Conservation (phyloP, 2,797 vertebrate species). For the Mareca penelope region DNA sequence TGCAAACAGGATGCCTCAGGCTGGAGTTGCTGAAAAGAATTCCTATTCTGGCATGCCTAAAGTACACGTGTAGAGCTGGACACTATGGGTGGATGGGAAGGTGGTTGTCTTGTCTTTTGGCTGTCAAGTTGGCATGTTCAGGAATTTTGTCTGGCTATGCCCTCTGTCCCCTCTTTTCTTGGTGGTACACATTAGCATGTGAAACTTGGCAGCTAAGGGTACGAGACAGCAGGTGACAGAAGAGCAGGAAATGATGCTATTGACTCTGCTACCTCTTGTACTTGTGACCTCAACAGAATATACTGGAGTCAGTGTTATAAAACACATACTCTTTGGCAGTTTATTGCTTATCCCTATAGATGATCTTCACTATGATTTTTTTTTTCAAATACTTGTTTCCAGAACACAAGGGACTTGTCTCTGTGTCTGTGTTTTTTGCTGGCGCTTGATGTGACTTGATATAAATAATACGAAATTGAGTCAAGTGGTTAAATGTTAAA, state of each 20-base stretch:
- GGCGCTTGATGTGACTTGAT: background rate
- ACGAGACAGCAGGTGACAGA: background rate
- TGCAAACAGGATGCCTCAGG: background rate
- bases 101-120: background rate
- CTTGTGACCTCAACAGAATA: background rate
- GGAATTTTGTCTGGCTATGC: background rate
- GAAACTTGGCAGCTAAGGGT: background rate
- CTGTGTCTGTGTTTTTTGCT: background rate
- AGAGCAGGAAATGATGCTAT: background rate
- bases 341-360: background rate
- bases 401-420: background rate
- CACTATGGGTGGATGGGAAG: background rate
- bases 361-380: background rate
- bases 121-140: background rate
- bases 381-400: background rate
- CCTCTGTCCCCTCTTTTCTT: background rate
- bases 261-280: background rate
- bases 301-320: background rate
- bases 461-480: background rate
- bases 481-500: constrained; percentile 21
- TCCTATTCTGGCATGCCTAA: background rate
- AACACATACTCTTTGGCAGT: background rate
- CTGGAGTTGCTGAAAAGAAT: background rate
- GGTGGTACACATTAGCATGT: background rate
- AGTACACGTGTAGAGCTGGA: background rate